A percentile compares a stretch with the other conserved stretches of the same genome.
phyloP scores from a whole-genome alignment of 2,113 vertebrate genomes.

The Chionomys nivalis region DNA sequence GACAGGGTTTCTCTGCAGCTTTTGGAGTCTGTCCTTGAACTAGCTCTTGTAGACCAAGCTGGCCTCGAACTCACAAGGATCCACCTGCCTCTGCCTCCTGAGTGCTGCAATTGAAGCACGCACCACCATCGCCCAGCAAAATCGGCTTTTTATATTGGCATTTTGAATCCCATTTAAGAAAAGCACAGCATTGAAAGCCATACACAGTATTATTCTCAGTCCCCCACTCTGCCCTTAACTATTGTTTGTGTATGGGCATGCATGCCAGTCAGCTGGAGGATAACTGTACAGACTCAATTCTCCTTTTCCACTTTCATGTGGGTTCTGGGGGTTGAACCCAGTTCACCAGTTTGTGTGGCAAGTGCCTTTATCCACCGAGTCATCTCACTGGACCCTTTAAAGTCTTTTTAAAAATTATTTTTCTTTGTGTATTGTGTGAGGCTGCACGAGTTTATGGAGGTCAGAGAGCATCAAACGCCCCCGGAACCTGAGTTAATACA shows the following conservation, averaged over 20 bases:
- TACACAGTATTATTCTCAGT: background rate
- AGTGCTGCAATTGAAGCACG: too few relatives aligned
- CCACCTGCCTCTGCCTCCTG: too few relatives aligned
- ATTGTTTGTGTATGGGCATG: background rate
- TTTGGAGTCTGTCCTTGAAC: too few relatives aligned
- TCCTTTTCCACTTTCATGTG: background rate
- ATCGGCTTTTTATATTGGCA: background rate
- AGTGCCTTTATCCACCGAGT: background rate
- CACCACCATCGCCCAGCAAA: too few relatives aligned
- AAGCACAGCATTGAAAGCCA: slow-evolving; percentile 12
- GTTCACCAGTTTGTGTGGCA: background rate
- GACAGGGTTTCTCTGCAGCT: too few relatives aligned
- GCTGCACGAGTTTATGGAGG: background rate
- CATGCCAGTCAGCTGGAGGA: background rate
- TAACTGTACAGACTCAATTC: background rate
- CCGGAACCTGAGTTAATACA: background rate
- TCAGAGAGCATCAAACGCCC: background rate
- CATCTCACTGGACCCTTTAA: background rate
- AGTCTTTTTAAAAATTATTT: background rate
- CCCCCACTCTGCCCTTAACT: background rate
- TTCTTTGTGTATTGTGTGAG: background rate
- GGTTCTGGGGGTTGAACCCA: background rate
- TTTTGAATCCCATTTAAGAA: background rate
- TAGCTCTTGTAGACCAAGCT: too few relatives aligned
- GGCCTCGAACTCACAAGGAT: too few relatives aligned